phyloP scores from a whole-genome alignment of 2,888 invertebrate genomes.

The Diaperis boleti region DNA sequence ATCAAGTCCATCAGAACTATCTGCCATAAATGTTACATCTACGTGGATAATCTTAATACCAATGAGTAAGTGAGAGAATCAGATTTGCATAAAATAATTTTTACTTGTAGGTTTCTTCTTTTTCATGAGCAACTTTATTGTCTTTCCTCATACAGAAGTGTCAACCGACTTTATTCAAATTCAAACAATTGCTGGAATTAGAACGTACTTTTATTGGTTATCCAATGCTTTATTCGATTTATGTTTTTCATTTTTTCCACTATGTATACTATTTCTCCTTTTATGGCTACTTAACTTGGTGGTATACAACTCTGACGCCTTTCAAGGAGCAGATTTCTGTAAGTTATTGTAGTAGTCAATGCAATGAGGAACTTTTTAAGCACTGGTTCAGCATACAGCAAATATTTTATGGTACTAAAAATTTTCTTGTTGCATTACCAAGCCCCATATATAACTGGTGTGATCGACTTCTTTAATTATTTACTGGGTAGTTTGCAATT shows the following conservation, averaged over 20 bases:
- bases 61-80: constrained; percentile 54
- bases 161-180: constrained; percentile 74
- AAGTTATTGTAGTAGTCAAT: too few relatives aligned
- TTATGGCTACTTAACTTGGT: constrained; percentile 39
- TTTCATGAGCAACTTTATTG: constrained; percentile 69
- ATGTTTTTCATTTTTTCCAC: constrained; percentile 58
- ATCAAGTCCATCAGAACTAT: constrained; percentile 47
- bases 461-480: too few relatives aligned
- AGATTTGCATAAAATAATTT: neutral
- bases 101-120: constrained; percentile 65
- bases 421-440: too few relatives aligned
- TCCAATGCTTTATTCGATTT: constrained; percentile 72
- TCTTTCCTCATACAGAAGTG: constrained; percentile 75
- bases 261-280: constrained; percentile 42
- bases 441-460: too few relatives aligned
- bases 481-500: too few relatives aligned
- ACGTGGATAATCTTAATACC: constrained; percentile 63
- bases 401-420: too few relatives aligned
- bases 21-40: constrained; percentile 53
- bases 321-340: constrained; percentile 58
- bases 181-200: constrained; percentile 76
- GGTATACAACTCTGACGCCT: constrained; percentile 38
- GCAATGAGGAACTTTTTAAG: too few relatives aligned
- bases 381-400: too few relatives aligned
- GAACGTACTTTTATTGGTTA: constrained; percentile 71